These are phyloP conservation scores for Engystomops pustulosus DNA, from an alignment of 2,113 vertebrate genomes.

Conservation along the genomic window DNA sequence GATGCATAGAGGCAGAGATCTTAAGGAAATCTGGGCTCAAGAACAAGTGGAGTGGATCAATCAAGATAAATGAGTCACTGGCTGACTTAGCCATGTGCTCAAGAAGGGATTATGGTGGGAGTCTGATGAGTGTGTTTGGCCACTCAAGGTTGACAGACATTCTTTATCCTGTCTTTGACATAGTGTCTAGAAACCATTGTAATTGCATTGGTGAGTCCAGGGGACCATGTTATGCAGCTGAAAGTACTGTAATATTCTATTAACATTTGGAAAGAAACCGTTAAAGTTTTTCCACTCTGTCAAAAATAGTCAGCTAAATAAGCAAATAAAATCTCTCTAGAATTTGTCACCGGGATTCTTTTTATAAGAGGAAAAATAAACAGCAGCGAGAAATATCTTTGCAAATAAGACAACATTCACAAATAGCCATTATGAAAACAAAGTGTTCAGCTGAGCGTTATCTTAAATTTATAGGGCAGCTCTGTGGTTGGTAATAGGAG, in stretches of 20 bases:
- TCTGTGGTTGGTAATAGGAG: conserved; percentile 57
- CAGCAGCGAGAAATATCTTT: conserved; percentile 34
- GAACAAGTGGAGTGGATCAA: conserved; percentile 44
- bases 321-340: not conserved
- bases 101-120: conserved; percentile 37
- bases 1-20: not conserved
- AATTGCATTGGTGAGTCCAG: not conserved
- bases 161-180: not conserved
- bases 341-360: conserved; percentile 24
- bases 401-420: conserved; percentile 32
- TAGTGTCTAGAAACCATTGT: not conserved
- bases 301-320: not conserved
- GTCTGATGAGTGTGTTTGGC: conserved; percentile 7
- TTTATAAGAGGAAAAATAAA: conserved; percentile 28
- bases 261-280: not conserved
- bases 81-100: conserved; percentile 19
- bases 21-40: conserved; percentile 40
- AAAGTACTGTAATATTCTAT: not conserved
- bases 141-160: conserved; percentile 8
- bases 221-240: not conserved
- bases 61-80: conserved; percentile 47
- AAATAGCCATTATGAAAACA: conserved; percentile 59
- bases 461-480: conserved; percentile 58
- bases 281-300: not conserved
- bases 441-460: conserved; percentile 56